A percentile compares a stretch with the other conserved stretches of the same genome.
These are phyloP conservation scores for Gasteruption jaculator DNA, from an alignment of 2,888 invertebrate species.

Conservation along the genomic window DNA sequence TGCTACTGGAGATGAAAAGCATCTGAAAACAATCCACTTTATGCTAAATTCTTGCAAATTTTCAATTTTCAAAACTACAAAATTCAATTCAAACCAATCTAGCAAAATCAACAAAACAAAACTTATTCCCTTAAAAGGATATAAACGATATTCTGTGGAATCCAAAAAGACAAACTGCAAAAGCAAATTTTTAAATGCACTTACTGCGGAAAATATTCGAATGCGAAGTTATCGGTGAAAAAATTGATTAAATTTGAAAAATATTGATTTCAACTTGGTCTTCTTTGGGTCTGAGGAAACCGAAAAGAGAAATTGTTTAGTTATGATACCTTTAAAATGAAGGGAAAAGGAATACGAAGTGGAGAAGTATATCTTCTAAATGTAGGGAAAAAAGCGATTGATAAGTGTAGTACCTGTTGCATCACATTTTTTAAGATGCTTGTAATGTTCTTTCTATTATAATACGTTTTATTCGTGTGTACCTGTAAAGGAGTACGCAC, in stretches of 20 bases:
- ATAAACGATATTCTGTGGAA: slow-evolving; percentile 3
- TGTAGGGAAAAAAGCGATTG: slow-evolving; percentile 19
- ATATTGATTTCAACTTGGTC: slow-evolving; percentile 4
- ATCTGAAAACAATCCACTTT: no score
- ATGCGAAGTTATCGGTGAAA: slow-evolving; percentile 12
- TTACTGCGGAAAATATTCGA: slow-evolving; percentile 4
- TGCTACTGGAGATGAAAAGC: no score
- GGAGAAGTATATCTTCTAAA: neutral
- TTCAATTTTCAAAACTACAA: no score
- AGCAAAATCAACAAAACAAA: no score
- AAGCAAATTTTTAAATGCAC: neutral
- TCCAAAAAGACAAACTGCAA: slow-evolving; percentile 1
- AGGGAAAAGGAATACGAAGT: slow-evolving; percentile 9
- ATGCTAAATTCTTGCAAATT: no score
- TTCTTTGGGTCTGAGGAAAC: neutral
- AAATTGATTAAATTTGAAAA: slow-evolving; percentile 2
- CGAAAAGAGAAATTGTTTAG: slow-evolving; percentile 4
- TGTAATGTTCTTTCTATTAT: slow-evolving; percentile 14
- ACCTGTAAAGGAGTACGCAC: no score
- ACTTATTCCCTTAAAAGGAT: no score
- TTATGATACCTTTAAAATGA: slow-evolving; percentile 11
- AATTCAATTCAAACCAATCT: no score
- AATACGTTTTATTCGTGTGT: no score
- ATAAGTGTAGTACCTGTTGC: slow-evolving; percentile 36
- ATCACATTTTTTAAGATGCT: slow-evolving; percentile 29